Evolutionary conservation across 92 coral and sea anemone genomes (phyloP), one percentile per base, ranked within the genome.

Genomic region (Porites lobata): DNA sequence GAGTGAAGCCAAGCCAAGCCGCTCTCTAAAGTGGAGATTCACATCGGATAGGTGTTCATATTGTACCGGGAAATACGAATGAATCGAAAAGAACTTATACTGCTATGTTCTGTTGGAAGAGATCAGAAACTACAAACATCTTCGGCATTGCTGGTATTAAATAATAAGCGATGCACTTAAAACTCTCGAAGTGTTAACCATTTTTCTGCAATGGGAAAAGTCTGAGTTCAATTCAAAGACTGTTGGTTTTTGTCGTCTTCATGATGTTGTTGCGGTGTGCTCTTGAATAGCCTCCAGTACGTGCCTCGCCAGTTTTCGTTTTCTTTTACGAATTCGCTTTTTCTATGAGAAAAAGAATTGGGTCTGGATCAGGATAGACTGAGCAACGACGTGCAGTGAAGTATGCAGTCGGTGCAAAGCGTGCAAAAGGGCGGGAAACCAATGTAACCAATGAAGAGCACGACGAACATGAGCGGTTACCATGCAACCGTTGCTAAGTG

Each of bases 241-340:
- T n/a, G 65, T 24, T 8, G 64, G 1, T 18, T 15, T 73, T 73
- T 73, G 29, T 4, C 1, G 62, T 75, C 78, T 14, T 75, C 78
- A 75, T 53, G 19, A 52, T n/a, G 78, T 53, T 19, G 77, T 72
- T 21, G 9, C 61, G 47, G 58, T 7, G 38, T 21, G 79, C 18
- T 80, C 86, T 54, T 79, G 87, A 8, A 92, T 29, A 2, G 87
- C 94, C 2, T 88, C 89, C 53, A 71, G 62, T 14, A 94, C 93
- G 66, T 94, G 96, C 56, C 76, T 83, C 9, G 96, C 86, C 17
- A 89, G 50, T 64, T 89, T 94, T 61, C 90, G 87, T 73, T 89
- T 94, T 84, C 93, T 80, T 84, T 92, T 92, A 54, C 96, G 92
- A 17, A 92, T 71, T n/a, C 93, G 85, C 18, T 92, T 92, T 69